phyloP scores from a whole-genome alignment of 2,113 vertebrate species.

The Antigone vipio region DNA sequence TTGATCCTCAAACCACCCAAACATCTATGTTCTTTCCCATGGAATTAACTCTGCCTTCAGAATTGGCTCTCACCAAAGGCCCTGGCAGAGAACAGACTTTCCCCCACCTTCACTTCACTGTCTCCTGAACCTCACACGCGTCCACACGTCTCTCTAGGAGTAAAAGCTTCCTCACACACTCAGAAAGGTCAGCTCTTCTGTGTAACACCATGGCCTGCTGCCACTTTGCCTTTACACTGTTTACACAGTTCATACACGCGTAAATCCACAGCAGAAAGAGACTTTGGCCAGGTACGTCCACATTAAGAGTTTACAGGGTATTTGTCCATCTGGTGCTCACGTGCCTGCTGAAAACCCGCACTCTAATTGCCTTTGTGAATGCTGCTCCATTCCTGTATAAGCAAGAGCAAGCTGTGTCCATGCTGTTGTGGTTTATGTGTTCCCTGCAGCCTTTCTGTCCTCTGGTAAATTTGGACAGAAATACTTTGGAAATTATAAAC shows the following conservation, averaged over 20 bases:
- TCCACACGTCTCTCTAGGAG: neutral
- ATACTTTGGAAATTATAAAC: constrained; percentile 15
- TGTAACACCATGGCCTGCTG: neutral
- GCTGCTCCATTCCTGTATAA: neutral
- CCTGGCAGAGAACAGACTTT: neutral
- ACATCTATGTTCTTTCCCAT: neutral
- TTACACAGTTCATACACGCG: rapidly evolving
- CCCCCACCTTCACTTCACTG: neutral
- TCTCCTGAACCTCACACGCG: neutral
- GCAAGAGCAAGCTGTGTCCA: neutral
- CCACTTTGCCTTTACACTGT: neutral
- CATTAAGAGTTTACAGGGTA: neutral
- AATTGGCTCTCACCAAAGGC: neutral
- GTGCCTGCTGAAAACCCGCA: neutral
- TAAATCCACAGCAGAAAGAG: neutral
- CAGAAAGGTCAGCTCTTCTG: neutral
- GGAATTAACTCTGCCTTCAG: constrained; percentile 8
- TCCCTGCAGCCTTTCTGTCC: neutral
- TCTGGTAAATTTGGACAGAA: neutral
- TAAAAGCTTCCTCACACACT: neutral
- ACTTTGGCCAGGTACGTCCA: neutral
- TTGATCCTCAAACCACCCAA: constrained; percentile 21
- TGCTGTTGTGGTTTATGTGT: neutral
- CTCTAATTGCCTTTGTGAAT: neutral
- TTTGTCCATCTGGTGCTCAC: neutral